A percentile compares a stretch with the other conserved stretches of the same genome.
Conservation (phyloP, 2,113 vertebrate genomes). For the Hylia prasina region DNA sequence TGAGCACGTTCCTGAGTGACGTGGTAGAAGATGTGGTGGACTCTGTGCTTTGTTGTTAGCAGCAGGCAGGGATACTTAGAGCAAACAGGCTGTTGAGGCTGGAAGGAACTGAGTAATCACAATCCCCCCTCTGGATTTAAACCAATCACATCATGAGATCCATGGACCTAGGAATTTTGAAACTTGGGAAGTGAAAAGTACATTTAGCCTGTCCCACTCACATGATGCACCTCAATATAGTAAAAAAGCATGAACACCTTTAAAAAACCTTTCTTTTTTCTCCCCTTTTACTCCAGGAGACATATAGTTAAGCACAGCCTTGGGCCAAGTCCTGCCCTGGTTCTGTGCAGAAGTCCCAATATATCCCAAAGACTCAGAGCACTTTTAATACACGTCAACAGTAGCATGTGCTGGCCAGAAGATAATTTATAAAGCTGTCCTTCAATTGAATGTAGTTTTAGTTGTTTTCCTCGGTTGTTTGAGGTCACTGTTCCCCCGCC, state of each 20-base stretch:
- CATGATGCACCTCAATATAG: not conserved
- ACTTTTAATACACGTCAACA: not conserved
- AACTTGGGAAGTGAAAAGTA: not conserved
- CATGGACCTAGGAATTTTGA: not conserved
- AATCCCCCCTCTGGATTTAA: not conserved
- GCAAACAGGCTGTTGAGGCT: not conserved
- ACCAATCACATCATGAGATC: not conserved
- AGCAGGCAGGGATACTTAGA: not conserved
- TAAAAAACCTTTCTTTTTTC: not conserved
- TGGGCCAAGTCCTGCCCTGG: not conserved
- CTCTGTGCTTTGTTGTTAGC: not conserved
- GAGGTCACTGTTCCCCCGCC: constrained; percentile 66
- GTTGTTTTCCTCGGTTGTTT: constrained; percentile 71
- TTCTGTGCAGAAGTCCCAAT: not conserved
- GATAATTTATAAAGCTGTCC: not conserved
- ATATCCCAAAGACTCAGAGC: not conserved
- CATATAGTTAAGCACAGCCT: not conserved
- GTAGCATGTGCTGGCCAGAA: not conserved
- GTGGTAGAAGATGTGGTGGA: not conserved
- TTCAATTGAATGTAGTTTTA: constrained; percentile 37
- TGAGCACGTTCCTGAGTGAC: accelerated
- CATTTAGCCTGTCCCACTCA: not conserved
- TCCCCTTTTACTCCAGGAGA: not conserved
- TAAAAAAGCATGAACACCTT: not conserved
- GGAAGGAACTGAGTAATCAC: not conserved